These are phyloP conservation scores for Stenodera caucasica DNA, from an alignment of 2,888 invertebrate genomes.

Conservation along the genomic window DNA sequence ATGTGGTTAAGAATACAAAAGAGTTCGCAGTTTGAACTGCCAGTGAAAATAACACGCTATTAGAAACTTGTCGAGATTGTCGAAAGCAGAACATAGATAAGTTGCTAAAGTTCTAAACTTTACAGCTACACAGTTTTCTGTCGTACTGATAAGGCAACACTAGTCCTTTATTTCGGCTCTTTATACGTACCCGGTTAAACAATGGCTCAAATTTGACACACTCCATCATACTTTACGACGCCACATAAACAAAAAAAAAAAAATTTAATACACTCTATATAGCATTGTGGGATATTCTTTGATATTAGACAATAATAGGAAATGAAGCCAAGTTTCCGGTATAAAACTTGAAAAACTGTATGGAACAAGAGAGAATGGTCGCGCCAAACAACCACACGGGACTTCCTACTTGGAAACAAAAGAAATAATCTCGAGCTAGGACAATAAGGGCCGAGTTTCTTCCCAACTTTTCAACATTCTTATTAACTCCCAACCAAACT, in stretches of 20 bases:
- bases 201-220: constrained; percentile 1
- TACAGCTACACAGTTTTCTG: constrained; percentile 22
- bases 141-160: constrained; percentile 25
- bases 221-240: background rate
- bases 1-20: constrained; percentile 9
- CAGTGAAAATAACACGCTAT: background rate
- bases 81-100: constrained; percentile 21
- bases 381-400: constrained; percentile 23
- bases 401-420: constrained; percentile 26
- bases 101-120: constrained; percentile 23
- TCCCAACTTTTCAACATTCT: constrained; percentile 19
- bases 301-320: constrained; percentile 22
- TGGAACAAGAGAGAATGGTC: constrained; percentile 25
- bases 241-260: background rate
- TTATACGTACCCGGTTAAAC: background rate
- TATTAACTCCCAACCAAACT: constrained; percentile 23
- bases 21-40: constrained; percentile 11
- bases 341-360: constrained; percentile 16
- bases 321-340: constrained; percentile 21
- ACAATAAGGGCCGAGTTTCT: constrained; percentile 22
- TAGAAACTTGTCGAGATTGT: constrained; percentile 7
- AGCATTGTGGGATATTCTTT: background rate
- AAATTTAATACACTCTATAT: background rate
- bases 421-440: constrained; percentile 27
- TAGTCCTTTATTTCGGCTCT: constrained; percentile 14